Evolutionary conservation across 2,113 vertebrate genomes (phyloP).

Genomic region (Hiodon alosoides): DNA sequence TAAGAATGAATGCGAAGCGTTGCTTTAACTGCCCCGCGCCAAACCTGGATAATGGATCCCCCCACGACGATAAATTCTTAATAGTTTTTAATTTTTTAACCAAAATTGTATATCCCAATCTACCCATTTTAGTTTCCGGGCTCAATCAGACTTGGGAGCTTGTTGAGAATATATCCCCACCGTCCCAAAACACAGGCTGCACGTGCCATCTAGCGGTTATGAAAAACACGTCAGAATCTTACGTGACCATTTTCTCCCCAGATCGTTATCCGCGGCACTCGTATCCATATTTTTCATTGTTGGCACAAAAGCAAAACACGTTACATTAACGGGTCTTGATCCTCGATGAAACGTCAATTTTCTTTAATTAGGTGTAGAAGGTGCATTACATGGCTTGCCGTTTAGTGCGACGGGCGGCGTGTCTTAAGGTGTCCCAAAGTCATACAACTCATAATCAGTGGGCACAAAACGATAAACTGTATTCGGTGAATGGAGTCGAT

Average conservation of each 20-base stretch:
- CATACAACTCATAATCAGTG: too few species aligned
- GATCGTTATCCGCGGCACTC: neutral
- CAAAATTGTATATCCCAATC: neutral
- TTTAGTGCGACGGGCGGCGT: too few species aligned
- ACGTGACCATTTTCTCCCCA: neutral
- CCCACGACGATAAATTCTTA: neutral
- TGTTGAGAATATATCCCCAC: slow-evolving; percentile 11
- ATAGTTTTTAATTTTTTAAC: neutral
- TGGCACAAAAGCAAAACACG: neutral
- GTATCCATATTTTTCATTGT: neutral
- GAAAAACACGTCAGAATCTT: neutral
- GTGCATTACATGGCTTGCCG: too few species aligned
- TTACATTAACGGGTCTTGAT: too few species aligned
- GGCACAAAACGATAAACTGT: too few species aligned
- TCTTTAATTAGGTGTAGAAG: too few species aligned
- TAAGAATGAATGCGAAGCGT: neutral
- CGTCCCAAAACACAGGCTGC: slow-evolving; percentile 52
- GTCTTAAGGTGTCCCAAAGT: too few species aligned
- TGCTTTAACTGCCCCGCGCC: slow-evolving; percentile 11
- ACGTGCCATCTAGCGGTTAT: slow-evolving; percentile 68
- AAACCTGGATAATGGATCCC: neutral
- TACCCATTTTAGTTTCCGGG: neutral
- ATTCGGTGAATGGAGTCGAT: too few species aligned
- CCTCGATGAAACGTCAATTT: too few species aligned
- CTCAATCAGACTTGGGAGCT: slow-evolving; percentile 4